A percentile compares a stretch with the other conserved stretches of the same genome.
Evolutionary conservation across 2,888 invertebrate genomes (phyloP).

Genomic region (Stenotaenia linearis): DNA sequence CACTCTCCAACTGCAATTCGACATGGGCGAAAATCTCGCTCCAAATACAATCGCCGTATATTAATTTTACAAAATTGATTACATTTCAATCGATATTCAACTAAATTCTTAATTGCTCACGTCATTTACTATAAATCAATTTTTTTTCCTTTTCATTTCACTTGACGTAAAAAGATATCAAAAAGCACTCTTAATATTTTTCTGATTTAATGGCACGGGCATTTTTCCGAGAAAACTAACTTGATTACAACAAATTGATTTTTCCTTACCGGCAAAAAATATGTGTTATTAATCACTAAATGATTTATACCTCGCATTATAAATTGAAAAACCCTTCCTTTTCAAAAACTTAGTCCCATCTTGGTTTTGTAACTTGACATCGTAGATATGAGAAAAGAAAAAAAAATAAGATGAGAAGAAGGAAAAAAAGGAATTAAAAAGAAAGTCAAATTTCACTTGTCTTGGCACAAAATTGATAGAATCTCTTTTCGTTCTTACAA

Average conservation of each 20-base stretch:
- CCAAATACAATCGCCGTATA: slow-evolving; percentile 14
- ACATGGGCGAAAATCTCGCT: neutral
- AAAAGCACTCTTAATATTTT: slow-evolving; percentile 1
- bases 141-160: neutral
- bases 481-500: slow-evolving; percentile 13
- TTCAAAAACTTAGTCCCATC: neutral
- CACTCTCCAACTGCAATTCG: slow-evolving; percentile 19
- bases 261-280: neutral
- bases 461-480: slow-evolving; percentile 11
- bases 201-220: neutral
- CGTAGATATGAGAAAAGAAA: neutral
- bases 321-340: neutral
- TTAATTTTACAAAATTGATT: slow-evolving; percentile 19
- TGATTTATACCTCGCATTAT: neutral
- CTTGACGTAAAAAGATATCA: slow-evolving; percentile 6
- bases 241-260: neutral
- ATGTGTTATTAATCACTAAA: slow-evolving; percentile 10
- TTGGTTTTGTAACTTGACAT: neutral
- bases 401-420: neutral
- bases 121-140: slow-evolving; percentile 17
- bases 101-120: slow-evolving; percentile 8
- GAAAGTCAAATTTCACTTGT: slow-evolving; percentile 11
- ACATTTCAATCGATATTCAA: slow-evolving; percentile 19
- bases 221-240: slow-evolving; percentile 1
- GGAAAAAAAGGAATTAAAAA: neutral